These are phyloP conservation scores for Phyllotis vaccarum DNA, from an alignment of 2,797 vertebrate genomes.

Conservation along the genomic window DNA sequence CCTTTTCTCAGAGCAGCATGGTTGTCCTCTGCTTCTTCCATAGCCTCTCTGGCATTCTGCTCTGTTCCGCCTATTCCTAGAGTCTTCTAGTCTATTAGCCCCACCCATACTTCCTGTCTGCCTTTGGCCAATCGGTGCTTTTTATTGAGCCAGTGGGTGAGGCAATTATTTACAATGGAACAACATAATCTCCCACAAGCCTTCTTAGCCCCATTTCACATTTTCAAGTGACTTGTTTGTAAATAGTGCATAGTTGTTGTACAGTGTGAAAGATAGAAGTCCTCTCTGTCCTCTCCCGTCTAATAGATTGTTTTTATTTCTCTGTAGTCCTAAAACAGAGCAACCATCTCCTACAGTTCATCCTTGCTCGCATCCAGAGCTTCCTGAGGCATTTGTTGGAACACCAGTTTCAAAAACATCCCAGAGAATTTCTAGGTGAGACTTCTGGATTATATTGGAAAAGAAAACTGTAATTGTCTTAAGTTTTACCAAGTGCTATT, in stretches of 20 bases:
- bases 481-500: neutral
- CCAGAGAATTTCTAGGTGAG: conserved; percentile 93
- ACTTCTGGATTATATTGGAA: neutral
- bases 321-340: conserved; percentile 86
- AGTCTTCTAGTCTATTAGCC: too few species aligned
- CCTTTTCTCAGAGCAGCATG: too few species aligned
- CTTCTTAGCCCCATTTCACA: neutral
- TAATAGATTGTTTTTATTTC: conserved; percentile 63
- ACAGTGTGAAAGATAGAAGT: neutral
- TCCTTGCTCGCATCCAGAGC: conserved; percentile 78
- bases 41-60: too few species aligned
- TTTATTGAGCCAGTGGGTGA: too few species aligned
- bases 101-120: too few species aligned
- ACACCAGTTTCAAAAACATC: conserved; percentile 92
- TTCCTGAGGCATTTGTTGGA: conserved; percentile 93
- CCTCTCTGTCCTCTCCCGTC: neutral
- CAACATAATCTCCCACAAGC: too few species aligned
- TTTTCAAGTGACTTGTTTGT: conserved; percentile 3
- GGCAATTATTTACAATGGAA: too few species aligned
- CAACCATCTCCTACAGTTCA: conserved; percentile 77
- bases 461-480: conserved; percentile 16
- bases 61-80: too few species aligned
- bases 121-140: too few species aligned
- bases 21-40: too few species aligned
- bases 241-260: neutral